phyloP scores from a whole-genome alignment of 2,888 invertebrate species.

The Conistra vaccinii region DNA sequence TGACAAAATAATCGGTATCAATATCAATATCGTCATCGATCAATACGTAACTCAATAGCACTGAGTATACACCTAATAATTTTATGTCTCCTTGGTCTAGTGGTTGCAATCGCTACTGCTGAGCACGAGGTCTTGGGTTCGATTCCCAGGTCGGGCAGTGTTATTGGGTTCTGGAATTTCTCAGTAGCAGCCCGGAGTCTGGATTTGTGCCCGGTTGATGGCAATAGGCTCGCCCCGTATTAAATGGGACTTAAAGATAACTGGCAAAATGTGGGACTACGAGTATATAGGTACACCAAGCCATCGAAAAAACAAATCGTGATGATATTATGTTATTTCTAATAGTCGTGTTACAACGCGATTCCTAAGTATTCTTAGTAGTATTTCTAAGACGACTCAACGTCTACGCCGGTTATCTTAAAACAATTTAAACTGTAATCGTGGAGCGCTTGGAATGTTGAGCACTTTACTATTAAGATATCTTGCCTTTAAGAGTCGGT shows the following conservation, averaged over 20 bases:
- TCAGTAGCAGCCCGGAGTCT: neutral
- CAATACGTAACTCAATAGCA: neutral
- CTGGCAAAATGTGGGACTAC: neutral
- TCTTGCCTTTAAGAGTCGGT: constrained; percentile 17
- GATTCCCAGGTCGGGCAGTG: neutral
- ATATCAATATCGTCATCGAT: too few species aligned
- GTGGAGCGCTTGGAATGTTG: constrained; percentile 45
- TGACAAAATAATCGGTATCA: neutral
- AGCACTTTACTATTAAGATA: constrained; percentile 48
- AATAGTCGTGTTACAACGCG: neutral
- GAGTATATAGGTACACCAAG: neutral
- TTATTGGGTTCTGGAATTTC: neutral
- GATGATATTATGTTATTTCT: neutral
- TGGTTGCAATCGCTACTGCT: neutral
- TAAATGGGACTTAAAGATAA: neutral
- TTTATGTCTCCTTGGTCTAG: neutral
- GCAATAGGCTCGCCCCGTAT: neutral
- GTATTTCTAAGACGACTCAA: constrained; percentile 1
- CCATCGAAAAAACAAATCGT: neutral
- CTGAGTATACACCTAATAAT: neutral
- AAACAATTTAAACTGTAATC: constrained; percentile 49
- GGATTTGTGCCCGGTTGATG: neutral
- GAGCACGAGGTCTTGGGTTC: neutral
- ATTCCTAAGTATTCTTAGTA: neutral
- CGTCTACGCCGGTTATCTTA: constrained; percentile 46